Evolutionary conservation across 2,888 invertebrate species (phyloP), one percentile per base, ranked within the genome.

Genomic region (Lamellibrachia columna): DNA sequence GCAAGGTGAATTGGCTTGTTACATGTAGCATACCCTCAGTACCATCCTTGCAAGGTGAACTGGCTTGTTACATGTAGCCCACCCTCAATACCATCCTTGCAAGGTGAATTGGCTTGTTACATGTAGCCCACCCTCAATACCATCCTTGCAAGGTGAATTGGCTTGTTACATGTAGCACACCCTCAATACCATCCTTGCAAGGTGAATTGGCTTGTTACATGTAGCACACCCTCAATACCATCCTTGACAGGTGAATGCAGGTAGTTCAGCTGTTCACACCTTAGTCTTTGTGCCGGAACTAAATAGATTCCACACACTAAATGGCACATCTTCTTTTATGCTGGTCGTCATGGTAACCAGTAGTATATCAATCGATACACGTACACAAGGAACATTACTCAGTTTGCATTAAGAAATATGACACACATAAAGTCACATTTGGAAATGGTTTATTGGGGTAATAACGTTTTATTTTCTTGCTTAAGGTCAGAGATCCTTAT

Each of bases 361-460:
- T n/a, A 75, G 75, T 75, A 75, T 4, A 75, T 75, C 22, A 22
- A n/a, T 75, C 75, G 75, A 75, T 75, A 75, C 15, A 75, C n/a
- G 75, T 75, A 75, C 22, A 75, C 22, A 75, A 75, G 75, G 75
- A 22, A 75, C 75, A 75, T 75, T 75, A 75, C 15, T 75, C 1
- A 75, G 22, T 75, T 75, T 75, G 75, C 75, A 75, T 75, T 75
- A 75, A 6, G 22, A 75, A 75, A 75, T 75, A 75, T 75, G 75
- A 75, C 75, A 22, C 75, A 75, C 75, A 75, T 75, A 75, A 75
- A 75, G 75, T 75, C 75, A 75, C 75, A 75, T 75, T 22, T 75
- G 75, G 75, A n/a, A 75, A 15, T 75, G 75, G 75, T 75, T 75
- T 22, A 75, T 75, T 75, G 75, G 22, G 6, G 75, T 75, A 75